Evolutionary conservation across 2,888 invertebrate genomes (phyloP).

Genomic region (Oasisia sp.): DNA sequence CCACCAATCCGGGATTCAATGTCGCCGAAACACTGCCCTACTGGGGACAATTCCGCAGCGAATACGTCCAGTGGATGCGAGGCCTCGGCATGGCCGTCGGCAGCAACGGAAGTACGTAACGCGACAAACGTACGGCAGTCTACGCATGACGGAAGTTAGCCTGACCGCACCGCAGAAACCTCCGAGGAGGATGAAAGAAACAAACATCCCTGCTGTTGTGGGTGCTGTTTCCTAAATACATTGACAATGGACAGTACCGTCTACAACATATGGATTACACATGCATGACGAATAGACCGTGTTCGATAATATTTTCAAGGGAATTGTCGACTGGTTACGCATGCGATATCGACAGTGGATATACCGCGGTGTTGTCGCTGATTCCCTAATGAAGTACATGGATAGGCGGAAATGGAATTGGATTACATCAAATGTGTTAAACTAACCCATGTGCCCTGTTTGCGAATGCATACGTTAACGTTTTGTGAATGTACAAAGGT

Average conservation of each 20-base stretch:
- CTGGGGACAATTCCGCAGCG: conserved; percentile 42
- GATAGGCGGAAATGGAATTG: no score
- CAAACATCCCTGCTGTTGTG: not conserved
- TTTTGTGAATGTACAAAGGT: not conserved
- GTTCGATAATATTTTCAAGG: no score
- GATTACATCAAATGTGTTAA: not conserved
- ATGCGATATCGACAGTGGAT: no score
- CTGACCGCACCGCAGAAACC: not conserved
- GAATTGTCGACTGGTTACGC: no score
- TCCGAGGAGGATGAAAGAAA: not conserved
- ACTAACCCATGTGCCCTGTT: not conserved
- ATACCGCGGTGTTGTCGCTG: no score
- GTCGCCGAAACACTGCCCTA: conserved; percentile 43
- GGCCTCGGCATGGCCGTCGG: conserved; percentile 30
- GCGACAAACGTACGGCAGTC: not conserved
- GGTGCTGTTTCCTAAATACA: not conserved
- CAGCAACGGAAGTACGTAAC: not conserved
- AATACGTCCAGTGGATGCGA: conserved; percentile 39
- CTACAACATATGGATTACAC: no score
- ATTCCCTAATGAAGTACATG: no score
- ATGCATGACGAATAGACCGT: no score
- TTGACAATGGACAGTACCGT: not conserved
- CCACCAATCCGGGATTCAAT: conserved; percentile 45
- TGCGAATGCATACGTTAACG: no score
- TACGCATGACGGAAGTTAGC: not conserved